A percentile compares a stretch with the other conserved stretches of the same genome.
These are phyloP conservation scores for Griposia aprilina DNA, from an alignment of 2,888 invertebrate species.

Conservation along the genomic window DNA sequence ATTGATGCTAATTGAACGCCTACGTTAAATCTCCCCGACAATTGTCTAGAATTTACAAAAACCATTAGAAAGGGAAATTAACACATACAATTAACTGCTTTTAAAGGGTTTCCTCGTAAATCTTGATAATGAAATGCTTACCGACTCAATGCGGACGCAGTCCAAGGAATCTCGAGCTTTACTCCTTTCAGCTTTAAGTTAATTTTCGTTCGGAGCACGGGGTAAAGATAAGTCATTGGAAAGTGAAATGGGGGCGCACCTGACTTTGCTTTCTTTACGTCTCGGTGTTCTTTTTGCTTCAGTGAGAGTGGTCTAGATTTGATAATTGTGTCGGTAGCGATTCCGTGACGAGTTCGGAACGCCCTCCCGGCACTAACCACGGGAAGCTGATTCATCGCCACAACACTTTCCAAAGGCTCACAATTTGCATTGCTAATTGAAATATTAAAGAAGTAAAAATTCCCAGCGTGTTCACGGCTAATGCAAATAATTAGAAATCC, in stretches of 20 bases:
- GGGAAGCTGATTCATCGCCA: conserved; percentile 70
- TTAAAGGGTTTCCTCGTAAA: conserved; percentile 87
- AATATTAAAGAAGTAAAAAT: conserved; percentile 64
- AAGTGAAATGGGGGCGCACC: conserved; percentile 90
- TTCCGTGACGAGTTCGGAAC: conserved; percentile 82
- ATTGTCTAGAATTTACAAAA: conserved; percentile 72
- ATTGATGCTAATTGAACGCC: conserved; percentile 30
- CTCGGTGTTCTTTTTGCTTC: conserved; percentile 88
- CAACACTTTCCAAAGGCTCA: conserved; percentile 64
- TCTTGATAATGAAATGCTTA: conserved; percentile 86
- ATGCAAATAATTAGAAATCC: conserved; percentile 71
- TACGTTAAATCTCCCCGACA: conserved; percentile 33
- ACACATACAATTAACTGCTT: conserved; percentile 84
- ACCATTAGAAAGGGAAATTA: conserved; percentile 83
- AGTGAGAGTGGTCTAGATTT: conserved; percentile 90
- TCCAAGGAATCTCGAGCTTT: conserved; percentile 68
- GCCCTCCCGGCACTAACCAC: conserved; percentile 74
- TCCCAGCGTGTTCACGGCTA: conserved; percentile 61
- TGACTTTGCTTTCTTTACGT: conserved; percentile 89
- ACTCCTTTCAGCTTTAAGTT: conserved; percentile 69
- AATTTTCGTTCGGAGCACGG: conserved; percentile 70
- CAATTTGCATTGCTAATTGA: conserved; percentile 70
- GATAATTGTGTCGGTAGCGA: conserved; percentile 88
- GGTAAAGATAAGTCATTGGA: conserved; percentile 86
- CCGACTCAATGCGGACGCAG: conserved; percentile 70